A percentile compares a stretch with the other conserved stretches of the same genome.
Evolutionary conservation across 2,113 vertebrate species (phyloP).

Genomic region (Poeciliopsis occidentalis): DNA sequence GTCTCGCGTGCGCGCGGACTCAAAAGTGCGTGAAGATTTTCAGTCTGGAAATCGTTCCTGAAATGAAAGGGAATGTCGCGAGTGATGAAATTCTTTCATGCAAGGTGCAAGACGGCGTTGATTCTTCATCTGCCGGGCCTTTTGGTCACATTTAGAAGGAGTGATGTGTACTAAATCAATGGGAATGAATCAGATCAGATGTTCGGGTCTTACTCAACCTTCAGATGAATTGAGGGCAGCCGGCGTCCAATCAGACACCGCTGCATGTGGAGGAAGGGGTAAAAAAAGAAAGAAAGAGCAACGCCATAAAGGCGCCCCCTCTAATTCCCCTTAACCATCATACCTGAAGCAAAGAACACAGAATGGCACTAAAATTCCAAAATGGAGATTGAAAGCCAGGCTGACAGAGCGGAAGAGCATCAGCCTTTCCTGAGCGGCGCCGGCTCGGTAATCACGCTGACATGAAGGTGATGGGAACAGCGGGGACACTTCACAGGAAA

Average conservation of each 20-base stretch:
- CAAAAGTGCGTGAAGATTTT: constrained; percentile 53
- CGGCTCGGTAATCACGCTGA: constrained; percentile 50
- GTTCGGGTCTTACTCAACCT: constrained; percentile 28
- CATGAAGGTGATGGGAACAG: constrained; percentile 51
- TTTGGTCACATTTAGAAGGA: constrained; percentile 70
- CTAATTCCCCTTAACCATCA: constrained; percentile 35
- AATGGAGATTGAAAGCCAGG: constrained; percentile 22
- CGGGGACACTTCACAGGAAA: constrained; percentile 39
- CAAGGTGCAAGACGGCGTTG: constrained; percentile 64
- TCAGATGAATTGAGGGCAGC: constrained; percentile 20
- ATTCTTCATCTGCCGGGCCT: constrained; percentile 58
- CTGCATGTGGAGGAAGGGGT: constrained; percentile 10
- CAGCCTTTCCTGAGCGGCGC: constrained; percentile 11
- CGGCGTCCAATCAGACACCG: constrained; percentile 5
- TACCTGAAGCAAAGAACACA: constrained; percentile 18
- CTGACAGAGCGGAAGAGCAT: constrained; percentile 6
- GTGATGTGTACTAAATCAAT: constrained; percentile 57
- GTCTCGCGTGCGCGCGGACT: constrained; percentile 29
- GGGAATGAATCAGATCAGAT: constrained; percentile 52
- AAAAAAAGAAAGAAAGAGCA: constrained; percentile 2
- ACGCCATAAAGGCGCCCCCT: background rate
- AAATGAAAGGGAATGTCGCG: constrained; percentile 69
- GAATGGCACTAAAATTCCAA: constrained; percentile 37
- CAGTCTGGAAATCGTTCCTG: constrained; percentile 70
- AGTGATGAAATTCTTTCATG: constrained; percentile 76